Base-by-base conservation (phyloP, 2,888 invertebrate species). In the Anorthoa munda region DNA sequence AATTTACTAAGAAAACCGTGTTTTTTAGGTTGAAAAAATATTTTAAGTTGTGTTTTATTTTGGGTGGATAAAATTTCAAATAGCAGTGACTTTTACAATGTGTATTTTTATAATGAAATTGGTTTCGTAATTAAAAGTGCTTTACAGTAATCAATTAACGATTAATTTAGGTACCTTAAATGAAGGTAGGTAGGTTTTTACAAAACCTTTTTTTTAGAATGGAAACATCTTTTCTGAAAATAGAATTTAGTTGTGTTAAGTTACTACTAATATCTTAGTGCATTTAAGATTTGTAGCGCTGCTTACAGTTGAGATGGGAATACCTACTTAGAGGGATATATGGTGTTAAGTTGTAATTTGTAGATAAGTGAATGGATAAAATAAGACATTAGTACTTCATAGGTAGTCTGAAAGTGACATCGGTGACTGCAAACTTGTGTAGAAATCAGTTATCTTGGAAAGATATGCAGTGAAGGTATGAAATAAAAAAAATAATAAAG, bases 71-170 rank as follows among this genome's bases (percentile, higher is more conserved):
- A 1, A 17, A 21, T 48, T 46, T 11, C 0, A 46, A 55, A 55
- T 17, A 4, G 1, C 3, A 3, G 3, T 51, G 1, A 18, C 15
- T 15, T 59, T 21, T 23, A 0, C 1, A 1, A 2, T 5, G 1
- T 46, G 11, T 23, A 0, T 17, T 9, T 72, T 31, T 46, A 12
- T 18, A n/a, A 59, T 0, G 0, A 23, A 18, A 21, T 21, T 59
- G 1, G 15, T 26, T 23, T 48, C n/a, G 7, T 55, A 3, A 13
- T 21, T n/a, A 12, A 39, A 45, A 12, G 18, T 39, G 2, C 17
- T 23, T 48, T 17, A 51, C 1, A 15, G 11, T 4, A 23, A 4
- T 51, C 9, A 7, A 4, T 26, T 39, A 26, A 45, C 7, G 15
- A 13, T 45, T n/a, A 5, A 7, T 58, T 15, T n/a, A 23, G 9